A percentile compares a stretch with the other conserved stretches of the same genome.
phyloP scores from a whole-genome alignment of 2,797 vertebrate genomes.

The Dendrocincla fuliginosa region DNA sequence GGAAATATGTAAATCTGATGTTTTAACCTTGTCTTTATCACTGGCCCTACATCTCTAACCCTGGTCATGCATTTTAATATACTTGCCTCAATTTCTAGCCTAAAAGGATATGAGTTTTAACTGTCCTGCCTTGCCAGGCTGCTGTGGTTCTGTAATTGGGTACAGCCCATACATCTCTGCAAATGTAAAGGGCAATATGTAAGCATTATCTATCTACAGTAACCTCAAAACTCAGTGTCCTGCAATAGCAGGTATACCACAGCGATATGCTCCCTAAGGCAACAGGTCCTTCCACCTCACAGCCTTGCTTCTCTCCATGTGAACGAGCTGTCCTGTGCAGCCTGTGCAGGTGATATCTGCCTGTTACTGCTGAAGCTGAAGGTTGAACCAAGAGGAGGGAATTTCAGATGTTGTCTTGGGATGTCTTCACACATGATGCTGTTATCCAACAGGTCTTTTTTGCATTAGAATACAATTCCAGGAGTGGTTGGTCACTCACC shows the following conservation, averaged over 20 bases:
- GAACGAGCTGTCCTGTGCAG: background rate
- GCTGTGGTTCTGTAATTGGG: background rate
- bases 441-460: background rate
- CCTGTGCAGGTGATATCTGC: background rate
- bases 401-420: background rate
- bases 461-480: background rate
- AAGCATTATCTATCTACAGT: background rate
- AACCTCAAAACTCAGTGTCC: background rate
- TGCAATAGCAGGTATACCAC: accelerated
- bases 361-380: background rate
- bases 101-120: background rate
- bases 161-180: background rate
- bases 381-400: background rate
- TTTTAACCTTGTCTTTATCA: conserved; percentile 3
- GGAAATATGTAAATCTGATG: background rate
- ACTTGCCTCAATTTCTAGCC: background rate
- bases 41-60: background rate
- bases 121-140: background rate
- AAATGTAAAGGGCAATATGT: background rate
- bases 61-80: background rate
- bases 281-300: background rate
- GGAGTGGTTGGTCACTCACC: background rate
- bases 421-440: background rate
- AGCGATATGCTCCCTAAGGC: background rate
- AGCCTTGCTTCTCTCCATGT: background rate